Evolutionary conservation across 1,140 invertebrate genomes (phyloP), one percentile per base, ranked within the genome.

Genomic region (Tetraneura akinire): DNA sequence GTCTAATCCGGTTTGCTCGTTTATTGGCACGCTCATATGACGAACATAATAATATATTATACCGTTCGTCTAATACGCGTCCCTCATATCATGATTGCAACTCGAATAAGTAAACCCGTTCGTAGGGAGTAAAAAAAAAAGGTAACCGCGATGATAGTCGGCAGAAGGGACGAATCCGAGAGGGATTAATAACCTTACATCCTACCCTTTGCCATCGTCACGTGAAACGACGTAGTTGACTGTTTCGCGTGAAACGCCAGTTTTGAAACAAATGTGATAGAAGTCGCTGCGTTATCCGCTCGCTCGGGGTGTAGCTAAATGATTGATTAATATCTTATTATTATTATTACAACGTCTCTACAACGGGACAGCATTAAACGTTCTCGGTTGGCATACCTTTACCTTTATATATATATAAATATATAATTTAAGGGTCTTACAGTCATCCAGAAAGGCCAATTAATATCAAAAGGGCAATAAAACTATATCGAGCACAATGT

Each of bases 301-400:
- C n/a, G 8, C 73, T 29, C 32, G 45, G 73, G 73, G 55, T 76
- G 73, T 74, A 55, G 73, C 53, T 10, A 18, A 76, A 57, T 29
- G 29, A 18, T 21, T 76, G 73, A 76, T 76, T 76, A 76, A 76
- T 76, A n/a, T 76, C 53, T 45, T 76, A 76, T 76, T 60, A 76
- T 45, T 76, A 76, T 76, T 60, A 76, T 74, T 74, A 55, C 29
- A 55, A 21, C 57, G 13, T 37, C 26, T 74, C 37, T n/a, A n/a
- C n/a, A 53, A 55, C 71, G 51, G 3, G 29, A 74, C 29, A 76
- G 60, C 60, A 76, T 76, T 76, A 57, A 60, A 76, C 14, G 73
- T n/a, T 49, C n/a, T 29, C 6, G 51, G 73, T 42, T 26, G 73
- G 60, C 73, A 76, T 55, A 76, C 73, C 73, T 76, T 21, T 37